Conservation (phyloP, 2,888 invertebrate genomes). For the Erpobdella octoculata region DNA sequence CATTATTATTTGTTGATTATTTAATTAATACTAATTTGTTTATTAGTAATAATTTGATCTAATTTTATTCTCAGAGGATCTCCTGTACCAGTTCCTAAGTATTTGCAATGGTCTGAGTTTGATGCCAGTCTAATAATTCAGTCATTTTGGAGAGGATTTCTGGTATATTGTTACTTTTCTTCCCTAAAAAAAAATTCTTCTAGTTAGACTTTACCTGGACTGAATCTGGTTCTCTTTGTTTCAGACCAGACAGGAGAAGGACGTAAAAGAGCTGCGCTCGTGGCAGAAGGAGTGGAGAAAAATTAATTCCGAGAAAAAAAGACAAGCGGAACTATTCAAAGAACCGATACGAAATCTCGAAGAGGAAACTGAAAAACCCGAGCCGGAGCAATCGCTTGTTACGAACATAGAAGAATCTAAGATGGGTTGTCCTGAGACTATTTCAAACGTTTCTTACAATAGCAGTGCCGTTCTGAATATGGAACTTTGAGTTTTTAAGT, state of each 20-base stretch:
- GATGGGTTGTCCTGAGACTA: too few relatives aligned
- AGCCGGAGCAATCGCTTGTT: not conserved
- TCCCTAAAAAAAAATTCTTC: not conserved
- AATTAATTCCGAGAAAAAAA: conserved; percentile 41
- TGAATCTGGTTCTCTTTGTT: too few relatives aligned
- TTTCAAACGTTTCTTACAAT: too few relatives aligned
- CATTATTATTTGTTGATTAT: not conserved
- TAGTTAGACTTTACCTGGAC: too few relatives aligned
- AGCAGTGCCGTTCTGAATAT: too few relatives aligned
- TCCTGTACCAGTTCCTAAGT: conserved; percentile 49
- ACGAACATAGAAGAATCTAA: too few relatives aligned
- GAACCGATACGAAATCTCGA: not conserved
- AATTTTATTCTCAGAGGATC: conserved; percentile 42
- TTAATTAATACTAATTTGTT: too few relatives aligned
- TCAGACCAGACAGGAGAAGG: conserved; percentile 46
- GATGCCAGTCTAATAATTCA: conserved; percentile 51
- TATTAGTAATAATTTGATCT: too few relatives aligned
- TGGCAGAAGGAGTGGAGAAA: conserved; percentile 52
- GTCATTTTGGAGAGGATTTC: conserved; percentile 49
- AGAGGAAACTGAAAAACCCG: not conserved
- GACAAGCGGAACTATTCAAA: not conserved
- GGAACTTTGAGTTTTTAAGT: too few relatives aligned
- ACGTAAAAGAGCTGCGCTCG: conserved; percentile 48
- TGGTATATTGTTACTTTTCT: conserved; percentile 40
- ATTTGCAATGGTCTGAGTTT: conserved; percentile 50